phyloP scores from a whole-genome alignment of 2,888 invertebrate species.

The Plusia festucae region DNA sequence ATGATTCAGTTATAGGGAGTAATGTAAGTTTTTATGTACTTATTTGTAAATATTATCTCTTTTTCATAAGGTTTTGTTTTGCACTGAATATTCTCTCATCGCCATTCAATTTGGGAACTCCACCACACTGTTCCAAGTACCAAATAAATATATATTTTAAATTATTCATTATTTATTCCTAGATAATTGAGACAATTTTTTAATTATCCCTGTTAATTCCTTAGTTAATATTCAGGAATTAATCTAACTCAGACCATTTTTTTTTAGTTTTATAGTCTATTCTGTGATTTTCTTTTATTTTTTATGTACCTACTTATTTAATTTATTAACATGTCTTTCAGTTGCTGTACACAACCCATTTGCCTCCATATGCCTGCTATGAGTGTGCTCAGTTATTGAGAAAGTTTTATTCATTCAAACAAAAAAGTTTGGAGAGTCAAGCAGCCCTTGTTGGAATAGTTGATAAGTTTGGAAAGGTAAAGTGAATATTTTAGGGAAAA shows the following conservation, averaged over 20 bases:
- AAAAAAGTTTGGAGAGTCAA: conserved; percentile 74
- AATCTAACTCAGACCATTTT: no score
- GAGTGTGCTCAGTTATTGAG: conserved; percentile 75
- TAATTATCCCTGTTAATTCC: no score
- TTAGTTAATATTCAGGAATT: no score
- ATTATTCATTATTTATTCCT: no score
- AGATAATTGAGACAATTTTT: no score
- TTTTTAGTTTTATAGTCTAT: no score
- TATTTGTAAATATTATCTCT: background rate
- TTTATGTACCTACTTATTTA: background rate
- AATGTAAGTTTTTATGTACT: conserved; percentile 69
- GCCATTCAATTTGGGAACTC: no score
- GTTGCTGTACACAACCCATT: conserved; percentile 61
- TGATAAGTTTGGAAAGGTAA: conserved; percentile 71
- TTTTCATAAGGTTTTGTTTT: no score
- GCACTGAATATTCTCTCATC: no score
- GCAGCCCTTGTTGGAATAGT: conserved; percentile 69
- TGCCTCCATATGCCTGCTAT: conserved; percentile 76
- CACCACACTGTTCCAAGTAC: no score
- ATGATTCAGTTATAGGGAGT: conserved; percentile 71
- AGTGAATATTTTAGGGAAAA: background rate
- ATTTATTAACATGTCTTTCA: conserved; percentile 53
- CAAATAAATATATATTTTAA: no score
- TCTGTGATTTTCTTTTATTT: background rate
- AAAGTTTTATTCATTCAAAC: conserved; percentile 75